These are phyloP conservation scores for Plebejus melissa DNA, from an alignment of 2,888 invertebrate species.

Conservation along the genomic window DNA sequence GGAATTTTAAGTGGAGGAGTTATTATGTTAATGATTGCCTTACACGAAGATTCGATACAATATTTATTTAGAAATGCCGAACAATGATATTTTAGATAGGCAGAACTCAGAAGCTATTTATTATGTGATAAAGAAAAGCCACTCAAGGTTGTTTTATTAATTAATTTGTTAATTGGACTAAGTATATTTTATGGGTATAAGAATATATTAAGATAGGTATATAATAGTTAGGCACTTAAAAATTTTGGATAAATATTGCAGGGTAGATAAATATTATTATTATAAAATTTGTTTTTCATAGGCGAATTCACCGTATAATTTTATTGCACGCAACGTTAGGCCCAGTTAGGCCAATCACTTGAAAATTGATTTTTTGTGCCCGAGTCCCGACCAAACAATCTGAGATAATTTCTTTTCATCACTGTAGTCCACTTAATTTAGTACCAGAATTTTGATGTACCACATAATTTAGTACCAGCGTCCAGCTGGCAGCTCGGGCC, in stretches of 20 bases:
- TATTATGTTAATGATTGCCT: slow-evolving; percentile 86
- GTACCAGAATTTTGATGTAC: too few species aligned
- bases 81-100: slow-evolving; percentile 45
- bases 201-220: not conserved
- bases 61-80: slow-evolving; percentile 70
- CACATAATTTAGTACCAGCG: too few species aligned
- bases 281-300: not conserved
- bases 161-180: not conserved
- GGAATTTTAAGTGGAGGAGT: slow-evolving; percentile 84
- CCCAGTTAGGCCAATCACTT: too few species aligned
- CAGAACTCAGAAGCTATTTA: not conserved
- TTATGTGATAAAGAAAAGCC: slow-evolving; percentile 23
- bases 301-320: too few species aligned
- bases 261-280: not conserved
- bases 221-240: not conserved
- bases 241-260: not conserved
- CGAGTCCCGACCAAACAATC: too few species aligned
- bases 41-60: slow-evolving; percentile 82
- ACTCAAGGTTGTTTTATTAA: slow-evolving; percentile 21
- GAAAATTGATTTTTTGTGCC: too few species aligned
- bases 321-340: too few species aligned
- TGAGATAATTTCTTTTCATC: too few species aligned
- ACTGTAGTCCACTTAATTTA: too few species aligned
- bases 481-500: too few species aligned
- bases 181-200: not conserved